phyloP scores from a whole-genome alignment of 2,888 invertebrate species.

The Priocnemis perturbator region DNA sequence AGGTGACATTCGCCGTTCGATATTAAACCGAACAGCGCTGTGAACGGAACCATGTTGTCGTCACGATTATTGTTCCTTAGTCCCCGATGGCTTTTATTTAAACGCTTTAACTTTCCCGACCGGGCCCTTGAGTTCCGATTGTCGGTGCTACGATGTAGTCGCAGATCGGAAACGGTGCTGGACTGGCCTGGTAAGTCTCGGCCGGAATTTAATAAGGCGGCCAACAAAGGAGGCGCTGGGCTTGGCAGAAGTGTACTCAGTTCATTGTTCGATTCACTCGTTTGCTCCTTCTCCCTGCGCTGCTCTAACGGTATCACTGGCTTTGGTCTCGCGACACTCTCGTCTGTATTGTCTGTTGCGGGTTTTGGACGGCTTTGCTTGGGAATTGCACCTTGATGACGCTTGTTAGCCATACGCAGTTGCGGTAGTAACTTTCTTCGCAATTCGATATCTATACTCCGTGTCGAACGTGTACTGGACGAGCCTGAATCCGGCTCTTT shows the following conservation, averaged over 20 bases:
- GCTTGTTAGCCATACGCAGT: constrained; percentile 77
- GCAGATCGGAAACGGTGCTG: constrained; percentile 45
- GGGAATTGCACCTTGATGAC: constrained; percentile 84
- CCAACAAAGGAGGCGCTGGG: constrained; percentile 79
- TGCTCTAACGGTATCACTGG: constrained; percentile 74
- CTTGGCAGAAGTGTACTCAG: constrained; percentile 81
- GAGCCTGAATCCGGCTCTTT: constrained; percentile 76
- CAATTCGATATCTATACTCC: constrained; percentile 73
- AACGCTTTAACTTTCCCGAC: constrained; percentile 78
- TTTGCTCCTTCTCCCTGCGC: constrained; percentile 73
- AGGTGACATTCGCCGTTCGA: constrained; percentile 79
- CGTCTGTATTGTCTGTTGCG: constrained; percentile 39
- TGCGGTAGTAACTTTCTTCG: constrained; percentile 77
- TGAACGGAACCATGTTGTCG: constrained; percentile 62
- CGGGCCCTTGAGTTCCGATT: constrained; percentile 76
- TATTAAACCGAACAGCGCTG: constrained; percentile 74
- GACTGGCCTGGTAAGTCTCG: constrained; percentile 77
- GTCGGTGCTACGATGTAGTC: constrained; percentile 44
- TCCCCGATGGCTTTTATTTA: constrained; percentile 70
- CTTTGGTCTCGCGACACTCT: constrained; percentile 64
- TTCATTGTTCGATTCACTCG: constrained; percentile 81
- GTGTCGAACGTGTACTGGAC: constrained; percentile 75
- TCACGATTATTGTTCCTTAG: constrained; percentile 57
- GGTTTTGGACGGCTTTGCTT: constrained; percentile 79
- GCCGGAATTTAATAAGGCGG: constrained; percentile 81